A percentile compares a stretch with the other conserved stretches of the same genome.
Conservation (phyloP, 2,888 invertebrate species). For the Philopedon plagiatum region DNA sequence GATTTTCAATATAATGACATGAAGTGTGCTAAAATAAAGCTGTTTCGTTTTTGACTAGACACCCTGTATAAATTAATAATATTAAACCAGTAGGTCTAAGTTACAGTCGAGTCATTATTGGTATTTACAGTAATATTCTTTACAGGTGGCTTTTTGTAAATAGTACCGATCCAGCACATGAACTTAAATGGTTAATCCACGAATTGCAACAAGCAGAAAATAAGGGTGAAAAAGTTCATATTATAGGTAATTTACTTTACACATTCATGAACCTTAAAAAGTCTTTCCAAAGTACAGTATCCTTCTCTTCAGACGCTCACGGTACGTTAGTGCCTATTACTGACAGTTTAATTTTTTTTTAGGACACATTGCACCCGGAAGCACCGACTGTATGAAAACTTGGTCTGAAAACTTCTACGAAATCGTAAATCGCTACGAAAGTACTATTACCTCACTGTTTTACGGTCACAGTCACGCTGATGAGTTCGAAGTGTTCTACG, state of each 20-base stretch:
- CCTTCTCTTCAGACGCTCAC: no score
- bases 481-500: conserved; percentile 94
- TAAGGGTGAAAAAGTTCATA: conserved; percentile 95
- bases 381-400: conserved; percentile 91
- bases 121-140: no score
- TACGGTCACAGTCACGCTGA: conserved; percentile 95
- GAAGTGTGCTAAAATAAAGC: no score
- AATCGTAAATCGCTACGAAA: conserved; percentile 89
- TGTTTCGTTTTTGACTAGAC: no score
- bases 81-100: no score
- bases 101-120: no score
- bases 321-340: no score
- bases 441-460: conserved; percentile 91
- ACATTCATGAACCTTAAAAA: no score
- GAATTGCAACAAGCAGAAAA: conserved; percentile 94
- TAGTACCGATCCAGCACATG: conserved; percentile 95
- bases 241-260: conserved; percentile 85
- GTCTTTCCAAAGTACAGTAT: no score
- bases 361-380: conserved; percentile 96
- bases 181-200: conserved; percentile 94
- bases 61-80: no score
- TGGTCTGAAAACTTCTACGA: conserved; percentile 96
- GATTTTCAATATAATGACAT: no score
- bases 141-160: conserved; percentile 92
- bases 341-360: no score